Percentiles rank a stretch among this genome's conserved stretches.
These are phyloP conservation scores for Conops quadrifasciatus DNA, from an alignment of 2,888 invertebrate species.

Conservation along the genomic window DNA sequence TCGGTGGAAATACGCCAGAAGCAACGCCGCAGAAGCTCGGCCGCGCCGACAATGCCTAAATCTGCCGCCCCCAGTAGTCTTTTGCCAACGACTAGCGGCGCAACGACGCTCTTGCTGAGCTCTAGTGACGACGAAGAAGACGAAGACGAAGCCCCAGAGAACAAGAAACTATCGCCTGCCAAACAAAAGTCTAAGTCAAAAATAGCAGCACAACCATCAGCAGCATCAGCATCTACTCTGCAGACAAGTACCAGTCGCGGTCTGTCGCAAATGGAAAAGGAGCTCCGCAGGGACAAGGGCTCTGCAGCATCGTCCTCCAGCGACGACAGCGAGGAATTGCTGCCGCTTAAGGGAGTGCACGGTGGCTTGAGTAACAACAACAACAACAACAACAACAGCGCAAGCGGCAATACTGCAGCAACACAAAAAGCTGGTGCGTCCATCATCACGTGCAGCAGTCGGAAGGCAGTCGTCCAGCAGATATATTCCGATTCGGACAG, in stretches of 20 bases:
- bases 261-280: conserved; percentile 73
- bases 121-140: conserved; percentile 52
- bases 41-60: conserved; percentile 40
- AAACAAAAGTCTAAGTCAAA: conserved; percentile 54
- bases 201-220: conserved; percentile 45
- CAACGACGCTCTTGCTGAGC: conserved; percentile 46
- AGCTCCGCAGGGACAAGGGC: conserved; percentile 71
- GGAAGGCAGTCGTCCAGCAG: conserved; percentile 72
- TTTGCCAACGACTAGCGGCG: conserved; percentile 43
- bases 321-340: conserved; percentile 84
- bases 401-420: conserved; percentile 20
- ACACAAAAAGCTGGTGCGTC: conserved; percentile 62
- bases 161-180: conserved; percentile 52
- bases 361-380: conserved; percentile 12
- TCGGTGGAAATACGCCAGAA: conserved; percentile 57
- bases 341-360: conserved; percentile 67
- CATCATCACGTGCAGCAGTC: conserved; percentile 34
- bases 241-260: conserved; percentile 51
- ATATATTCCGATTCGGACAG: conserved; percentile 83
- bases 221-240: conserved; percentile 18
- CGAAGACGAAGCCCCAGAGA: conserved; percentile 40
- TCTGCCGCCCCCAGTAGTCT: conserved; percentile 45
- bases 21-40: conserved; percentile 50
- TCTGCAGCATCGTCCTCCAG: conserved; percentile 75
- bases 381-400: conserved; percentile 27